phyloP scores from a whole-genome alignment of 2,113 vertebrate genomes.

The Aplodontia rufa region DNA sequence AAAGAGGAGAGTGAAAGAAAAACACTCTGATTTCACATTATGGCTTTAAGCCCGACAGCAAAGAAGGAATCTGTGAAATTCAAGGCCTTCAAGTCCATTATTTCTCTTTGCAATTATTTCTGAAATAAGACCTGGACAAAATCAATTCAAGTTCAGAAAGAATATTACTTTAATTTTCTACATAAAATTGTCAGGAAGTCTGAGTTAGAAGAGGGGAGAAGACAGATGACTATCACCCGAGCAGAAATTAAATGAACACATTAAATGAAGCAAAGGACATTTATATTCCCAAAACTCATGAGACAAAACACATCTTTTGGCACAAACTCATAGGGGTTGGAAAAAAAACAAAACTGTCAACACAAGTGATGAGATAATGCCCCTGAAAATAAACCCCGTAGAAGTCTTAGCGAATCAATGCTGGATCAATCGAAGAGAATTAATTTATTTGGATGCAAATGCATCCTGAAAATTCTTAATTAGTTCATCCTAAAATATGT shows the following conservation, averaged over 20 bases:
- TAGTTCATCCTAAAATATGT: constrained; percentile 18
- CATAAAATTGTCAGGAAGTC: constrained; percentile 72
- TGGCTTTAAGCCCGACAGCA: constrained; percentile 65
- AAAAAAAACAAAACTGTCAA: constrained; percentile 31
- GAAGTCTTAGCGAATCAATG: constrained; percentile 59
- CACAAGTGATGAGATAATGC: constrained; percentile 64
- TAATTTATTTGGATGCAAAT: constrained; percentile 63
- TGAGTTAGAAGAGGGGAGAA: constrained; percentile 56
- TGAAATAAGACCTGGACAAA: constrained; percentile 76
- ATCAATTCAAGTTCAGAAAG: constrained; percentile 69
- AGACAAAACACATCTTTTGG: constrained; percentile 64
- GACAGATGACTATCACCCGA: constrained; percentile 46
- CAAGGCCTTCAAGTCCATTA: constrained; percentile 75
- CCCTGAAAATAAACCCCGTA: constrained; percentile 52
- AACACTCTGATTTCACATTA: constrained; percentile 66
- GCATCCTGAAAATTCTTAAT: constrained; percentile 49
- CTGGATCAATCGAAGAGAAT: constrained; percentile 50
- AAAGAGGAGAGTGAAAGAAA: constrained; percentile 32
- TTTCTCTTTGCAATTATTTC: constrained; percentile 78
- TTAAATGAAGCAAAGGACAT: constrained; percentile 62
- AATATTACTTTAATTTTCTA: constrained; percentile 79
- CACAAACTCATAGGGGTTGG: constrained; percentile 36
- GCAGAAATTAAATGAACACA: constrained; percentile 68
- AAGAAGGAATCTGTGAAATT: constrained; percentile 74
- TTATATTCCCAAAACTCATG: constrained; percentile 53